Evolutionary conservation across 2,797 vertebrate genomes (phyloP).

Genomic region (Hozukius guyotensis): DNA sequence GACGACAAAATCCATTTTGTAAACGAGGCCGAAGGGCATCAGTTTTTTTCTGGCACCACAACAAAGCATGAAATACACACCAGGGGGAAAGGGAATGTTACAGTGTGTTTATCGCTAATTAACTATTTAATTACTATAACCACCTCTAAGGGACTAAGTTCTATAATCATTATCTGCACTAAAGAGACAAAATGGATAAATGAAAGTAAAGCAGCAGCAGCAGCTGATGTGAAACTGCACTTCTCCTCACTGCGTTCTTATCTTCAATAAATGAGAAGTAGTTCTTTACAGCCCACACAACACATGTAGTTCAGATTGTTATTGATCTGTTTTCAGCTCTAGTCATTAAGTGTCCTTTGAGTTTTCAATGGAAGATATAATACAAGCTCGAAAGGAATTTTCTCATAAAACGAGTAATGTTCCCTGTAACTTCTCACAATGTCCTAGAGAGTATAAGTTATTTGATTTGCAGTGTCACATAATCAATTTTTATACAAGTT

Average conservation of each 20-base stretch:
- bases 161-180: slow-evolving; percentile 12
- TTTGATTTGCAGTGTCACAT: not conserved
- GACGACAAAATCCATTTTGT: not conserved
- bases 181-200: not conserved
- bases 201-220: not conserved
- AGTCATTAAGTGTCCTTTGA: not conserved
- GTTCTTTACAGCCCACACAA: not conserved
- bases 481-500: not conserved
- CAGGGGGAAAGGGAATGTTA: not conserved
- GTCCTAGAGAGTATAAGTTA: not conserved
- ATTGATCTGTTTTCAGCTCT: not conserved
- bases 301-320: not conserved
- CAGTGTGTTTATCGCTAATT: slow-evolving; percentile 32
- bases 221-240: not conserved
- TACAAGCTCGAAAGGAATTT: not conserved
- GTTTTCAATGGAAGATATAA: not conserved
- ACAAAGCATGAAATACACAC: slow-evolving; percentile 20
- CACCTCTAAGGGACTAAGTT: not conserved
- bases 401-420: not conserved
- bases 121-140: slow-evolving; percentile 23
- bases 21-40: slow-evolving; percentile 4
- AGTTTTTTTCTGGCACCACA: slow-evolving; percentile 17
- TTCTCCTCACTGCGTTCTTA: not conserved
- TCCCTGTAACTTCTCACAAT: not conserved
- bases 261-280: not conserved